These are phyloP conservation scores for Cerastis rubricosa DNA, from an alignment of 2,888 invertebrate genomes.

Conservation along the genomic window DNA sequence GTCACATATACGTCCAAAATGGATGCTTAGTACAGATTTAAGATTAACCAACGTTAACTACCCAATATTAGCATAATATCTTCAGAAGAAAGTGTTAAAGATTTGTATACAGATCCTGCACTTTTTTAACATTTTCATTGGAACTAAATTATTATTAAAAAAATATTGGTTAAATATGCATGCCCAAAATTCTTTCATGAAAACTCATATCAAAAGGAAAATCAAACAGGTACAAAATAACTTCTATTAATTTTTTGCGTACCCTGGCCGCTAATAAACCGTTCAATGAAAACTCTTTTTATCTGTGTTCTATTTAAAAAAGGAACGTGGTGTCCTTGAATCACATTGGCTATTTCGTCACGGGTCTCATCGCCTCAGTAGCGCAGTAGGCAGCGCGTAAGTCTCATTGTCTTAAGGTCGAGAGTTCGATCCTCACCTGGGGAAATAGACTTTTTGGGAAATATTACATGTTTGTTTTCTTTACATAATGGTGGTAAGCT, in stretches of 20 bases:
- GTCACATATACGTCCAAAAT: too few relatives aligned
- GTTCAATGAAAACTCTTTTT: not conserved
- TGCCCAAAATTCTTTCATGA: not conserved
- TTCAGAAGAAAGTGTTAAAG: too few relatives aligned
- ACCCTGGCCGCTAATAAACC: not conserved
- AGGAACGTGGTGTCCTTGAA: not conserved
- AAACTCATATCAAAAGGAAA: not conserved
- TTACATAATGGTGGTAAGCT: not conserved
- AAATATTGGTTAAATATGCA: too few relatives aligned
- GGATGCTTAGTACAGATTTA: too few relatives aligned
- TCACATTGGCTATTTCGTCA: not conserved
- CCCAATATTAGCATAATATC: too few relatives aligned
- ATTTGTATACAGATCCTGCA: too few relatives aligned
- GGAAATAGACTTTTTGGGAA: constrained; percentile 87
- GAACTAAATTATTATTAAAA: too few relatives aligned
- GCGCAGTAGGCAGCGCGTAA: constrained; percentile 97
- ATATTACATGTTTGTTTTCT: not conserved
- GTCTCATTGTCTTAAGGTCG: constrained; percentile 98
- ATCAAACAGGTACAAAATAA: not conserved
- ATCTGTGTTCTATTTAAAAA: not conserved
- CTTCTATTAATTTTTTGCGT: not conserved
- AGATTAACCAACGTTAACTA: too few relatives aligned
- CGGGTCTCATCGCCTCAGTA: constrained; percentile 91
- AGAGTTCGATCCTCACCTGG: constrained; percentile 98
- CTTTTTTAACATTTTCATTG: too few relatives aligned